Evolutionary conservation across 2,797 vertebrate genomes (phyloP).

Genomic region (Lateolabrax maculatus): DNA sequence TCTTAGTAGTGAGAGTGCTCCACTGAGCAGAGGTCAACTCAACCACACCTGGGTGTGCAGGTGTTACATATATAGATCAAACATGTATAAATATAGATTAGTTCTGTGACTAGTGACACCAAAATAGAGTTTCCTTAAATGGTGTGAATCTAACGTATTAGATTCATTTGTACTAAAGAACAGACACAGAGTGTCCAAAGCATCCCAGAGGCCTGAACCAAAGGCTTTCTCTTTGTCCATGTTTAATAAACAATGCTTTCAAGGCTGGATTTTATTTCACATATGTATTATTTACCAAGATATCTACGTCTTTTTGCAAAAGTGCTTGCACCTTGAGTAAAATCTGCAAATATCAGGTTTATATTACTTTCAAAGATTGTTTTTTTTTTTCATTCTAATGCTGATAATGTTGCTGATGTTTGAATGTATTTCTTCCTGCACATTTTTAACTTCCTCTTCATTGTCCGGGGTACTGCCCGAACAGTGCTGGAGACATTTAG

Average conservation of each 20-base stretch:
- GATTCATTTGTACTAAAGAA: background rate
- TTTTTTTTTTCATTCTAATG: too few relatives aligned
- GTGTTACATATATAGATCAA: too few relatives aligned
- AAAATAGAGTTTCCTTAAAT: background rate
- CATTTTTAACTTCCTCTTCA: background rate
- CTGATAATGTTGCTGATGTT: background rate
- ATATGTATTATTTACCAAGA: background rate
- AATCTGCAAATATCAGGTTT: background rate
- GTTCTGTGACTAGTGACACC: background rate
- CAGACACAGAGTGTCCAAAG: background rate
- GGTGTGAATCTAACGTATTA: background rate
- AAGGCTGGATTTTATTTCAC: background rate
- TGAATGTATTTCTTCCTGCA: background rate
- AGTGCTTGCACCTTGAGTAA: too few relatives aligned
- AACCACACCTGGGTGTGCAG: background rate
- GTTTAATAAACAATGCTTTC: background rate
- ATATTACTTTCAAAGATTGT: too few relatives aligned
- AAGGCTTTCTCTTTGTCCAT: background rate
- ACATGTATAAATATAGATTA: background rate
- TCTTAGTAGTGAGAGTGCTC: background rate
- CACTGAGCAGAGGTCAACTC: background rate
- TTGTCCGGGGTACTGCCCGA: background rate
- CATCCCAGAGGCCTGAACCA: background rate
- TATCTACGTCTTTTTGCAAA: background rate
- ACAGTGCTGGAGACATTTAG: background rate